A percentile compares a stretch with the other conserved stretches of the same genome.
Conservation (phyloP, 2,797 vertebrate genomes). For the Scyliorhinus canicula region DNA sequence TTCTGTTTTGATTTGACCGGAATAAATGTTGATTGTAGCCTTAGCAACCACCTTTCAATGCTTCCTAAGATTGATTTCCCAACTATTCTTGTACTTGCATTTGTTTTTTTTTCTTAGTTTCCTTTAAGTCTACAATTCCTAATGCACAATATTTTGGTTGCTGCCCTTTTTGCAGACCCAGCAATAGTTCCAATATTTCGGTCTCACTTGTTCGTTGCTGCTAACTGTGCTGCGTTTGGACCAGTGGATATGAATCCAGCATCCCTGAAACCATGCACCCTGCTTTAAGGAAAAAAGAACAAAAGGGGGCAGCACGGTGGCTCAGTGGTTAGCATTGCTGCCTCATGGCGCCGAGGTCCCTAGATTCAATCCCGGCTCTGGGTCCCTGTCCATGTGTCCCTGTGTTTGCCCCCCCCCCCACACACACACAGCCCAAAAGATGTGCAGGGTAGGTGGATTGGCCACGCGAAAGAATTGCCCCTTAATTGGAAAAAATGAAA, state of each 20-base stretch:
- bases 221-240: neutral
- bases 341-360: too few species aligned
- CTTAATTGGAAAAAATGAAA: too few species aligned
- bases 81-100: neutral
- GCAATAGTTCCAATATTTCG: neutral
- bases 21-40: neutral
- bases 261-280: neutral
- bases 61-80: slow-evolving; percentile 18
- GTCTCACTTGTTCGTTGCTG: neutral
- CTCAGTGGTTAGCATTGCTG: too few species aligned
- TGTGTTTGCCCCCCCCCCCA: too few species aligned
- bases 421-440: too few species aligned
- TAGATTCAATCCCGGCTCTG: too few species aligned
- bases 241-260: neutral
- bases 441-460: too few species aligned
- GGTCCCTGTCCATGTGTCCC: too few species aligned
- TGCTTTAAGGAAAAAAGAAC: neutral
- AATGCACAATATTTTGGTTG: neutral
- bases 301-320: too few species aligned
- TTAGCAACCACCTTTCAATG: neutral
- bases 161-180: neutral
- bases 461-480: too few species aligned
- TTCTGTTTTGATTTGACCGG: neutral
- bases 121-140: neutral
- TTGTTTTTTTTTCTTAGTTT: neutral